Percentiles rank a stretch among this genome's conserved stretches.
Conservation (phyloP, 2,888 invertebrate species). For the Helleia helle region DNA sequence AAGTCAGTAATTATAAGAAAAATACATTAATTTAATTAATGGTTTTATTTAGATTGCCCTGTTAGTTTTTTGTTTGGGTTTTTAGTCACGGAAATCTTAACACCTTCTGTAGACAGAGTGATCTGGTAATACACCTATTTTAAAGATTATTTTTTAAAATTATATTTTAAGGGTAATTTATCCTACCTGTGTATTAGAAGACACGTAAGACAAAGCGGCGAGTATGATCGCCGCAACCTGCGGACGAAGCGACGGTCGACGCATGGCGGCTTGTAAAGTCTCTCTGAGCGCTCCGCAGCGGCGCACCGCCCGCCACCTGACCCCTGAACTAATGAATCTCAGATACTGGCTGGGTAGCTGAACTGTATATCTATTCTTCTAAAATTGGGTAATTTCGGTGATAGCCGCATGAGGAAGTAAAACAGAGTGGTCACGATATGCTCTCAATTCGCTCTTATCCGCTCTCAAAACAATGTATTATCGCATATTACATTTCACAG, state of each 20-base stretch:
- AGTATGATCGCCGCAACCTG: slow-evolving; percentile 16
- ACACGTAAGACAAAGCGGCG: slow-evolving; percentile 9
- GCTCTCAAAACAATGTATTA: not conserved
- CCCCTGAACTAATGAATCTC: slow-evolving; percentile 56
- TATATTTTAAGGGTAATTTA: not conserved
- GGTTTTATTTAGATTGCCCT: too few species aligned
- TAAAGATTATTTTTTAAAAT: not conserved
- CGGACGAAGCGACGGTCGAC: slow-evolving; percentile 30
- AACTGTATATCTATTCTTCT: slow-evolving; percentile 66
- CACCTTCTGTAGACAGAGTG: too few species aligned
- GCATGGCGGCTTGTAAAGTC: slow-evolving; percentile 45
- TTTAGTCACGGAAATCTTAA: too few species aligned
- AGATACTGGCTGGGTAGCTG: too few species aligned
- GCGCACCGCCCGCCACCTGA: slow-evolving; percentile 51
- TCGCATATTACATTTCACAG: not conserved
- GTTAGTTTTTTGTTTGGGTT: too few species aligned
- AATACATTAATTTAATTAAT: too few species aligned
- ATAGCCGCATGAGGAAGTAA: slow-evolving; percentile 51
- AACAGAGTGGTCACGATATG: slow-evolving; percentile 20
- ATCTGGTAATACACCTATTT: too few species aligned
- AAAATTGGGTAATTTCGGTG: slow-evolving; percentile 63
- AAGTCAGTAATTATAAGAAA: too few species aligned
- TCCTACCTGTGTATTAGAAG: slow-evolving; percentile 16
- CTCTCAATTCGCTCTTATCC: slow-evolving; percentile 15
- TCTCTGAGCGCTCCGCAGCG: slow-evolving; percentile 37